Evolutionary conservation across 2,888 invertebrate genomes (phyloP).

Genomic region (Teleiodes luculella): DNA sequence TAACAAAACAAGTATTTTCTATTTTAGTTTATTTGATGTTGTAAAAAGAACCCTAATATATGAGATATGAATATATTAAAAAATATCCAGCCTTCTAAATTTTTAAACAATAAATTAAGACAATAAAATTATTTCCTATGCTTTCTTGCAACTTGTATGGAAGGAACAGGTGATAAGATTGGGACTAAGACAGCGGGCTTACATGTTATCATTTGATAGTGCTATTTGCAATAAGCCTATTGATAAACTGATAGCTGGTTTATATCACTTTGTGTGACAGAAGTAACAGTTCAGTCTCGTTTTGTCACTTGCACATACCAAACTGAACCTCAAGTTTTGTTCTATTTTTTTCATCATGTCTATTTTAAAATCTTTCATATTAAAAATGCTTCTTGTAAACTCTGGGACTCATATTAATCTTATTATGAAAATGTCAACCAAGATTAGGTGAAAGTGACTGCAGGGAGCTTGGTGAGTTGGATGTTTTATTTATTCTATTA

Average conservation of each 20-base stretch:
- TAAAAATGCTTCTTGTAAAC: slow-evolving; percentile 58
- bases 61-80: no score
- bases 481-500: slow-evolving; percentile 26
- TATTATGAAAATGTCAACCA: slow-evolving; percentile 44
- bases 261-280: slow-evolving; percentile 49
- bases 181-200: slow-evolving; percentile 43
- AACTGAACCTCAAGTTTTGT: slow-evolving; percentile 20
- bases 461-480: slow-evolving; percentile 58
- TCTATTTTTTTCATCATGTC: slow-evolving; percentile 50
- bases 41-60: no score
- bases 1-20: no score
- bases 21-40: no score
- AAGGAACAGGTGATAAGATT: slow-evolving; percentile 65
- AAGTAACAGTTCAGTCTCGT: slow-evolving; percentile 50
- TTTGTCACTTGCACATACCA: slow-evolving; percentile 34
- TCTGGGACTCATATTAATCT: slow-evolving; percentile 58
- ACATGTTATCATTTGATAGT: slow-evolving; percentile 56
- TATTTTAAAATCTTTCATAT: slow-evolving; percentile 47
- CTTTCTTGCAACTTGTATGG: slow-evolving; percentile 13
- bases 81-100: no score
- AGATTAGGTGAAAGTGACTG: slow-evolving; percentile 50
- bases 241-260: slow-evolving; percentile 66
- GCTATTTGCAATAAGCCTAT: slow-evolving; percentile 71
- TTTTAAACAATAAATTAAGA: no score
- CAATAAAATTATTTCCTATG: background rate